Evolutionary conservation across 2,888 invertebrate genomes (phyloP).

Genomic region (Eustalomyia histrio): DNA sequence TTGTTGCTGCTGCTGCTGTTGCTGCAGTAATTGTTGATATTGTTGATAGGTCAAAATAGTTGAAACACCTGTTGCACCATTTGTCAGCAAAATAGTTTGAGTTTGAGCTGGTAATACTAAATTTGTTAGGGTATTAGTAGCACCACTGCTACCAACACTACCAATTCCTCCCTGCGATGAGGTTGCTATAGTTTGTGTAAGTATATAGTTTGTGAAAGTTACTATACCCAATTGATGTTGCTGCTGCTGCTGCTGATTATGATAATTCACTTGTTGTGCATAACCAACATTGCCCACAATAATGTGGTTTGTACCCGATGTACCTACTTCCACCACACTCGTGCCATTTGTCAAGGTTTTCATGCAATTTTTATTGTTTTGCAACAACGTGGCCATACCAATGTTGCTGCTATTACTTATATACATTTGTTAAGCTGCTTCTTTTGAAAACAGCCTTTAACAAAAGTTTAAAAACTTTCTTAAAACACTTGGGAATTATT

Average conservation of each 20-base stretch:
- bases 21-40: conserved; percentile 68
- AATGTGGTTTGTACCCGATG: conserved; percentile 60
- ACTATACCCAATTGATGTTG: conserved; percentile 46
- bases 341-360: conserved; percentile 85
- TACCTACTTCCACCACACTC: conserved; percentile 57
- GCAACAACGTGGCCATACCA: conserved; percentile 89
- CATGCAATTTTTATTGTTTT: conserved; percentile 88
- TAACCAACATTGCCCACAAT: conserved; percentile 62
- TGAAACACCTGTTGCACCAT: conserved; percentile 67
- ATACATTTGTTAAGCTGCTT: conserved; percentile 69
- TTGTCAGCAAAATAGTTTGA: conserved; percentile 66
- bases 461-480: not conserved
- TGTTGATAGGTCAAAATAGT: conserved; percentile 67
- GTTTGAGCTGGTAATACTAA: conserved; percentile 65
- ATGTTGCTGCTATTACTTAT: conserved; percentile 73
- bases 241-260: conserved; percentile 9
- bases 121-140: conserved; percentile 62
- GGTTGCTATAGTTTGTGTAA: conserved; percentile 54
- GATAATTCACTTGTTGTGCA: conserved; percentile 46
- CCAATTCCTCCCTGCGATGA: conserved; percentile 59
- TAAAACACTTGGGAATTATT: not conserved
- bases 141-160: conserved; percentile 18
- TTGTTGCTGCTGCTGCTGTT: conserved; percentile 67
- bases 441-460: not conserved
- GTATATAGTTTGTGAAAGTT: conserved; percentile 53